phyloP scores from a whole-genome alignment of 1,140 invertebrate species.

The Anoplolepis gracilipes region DNA sequence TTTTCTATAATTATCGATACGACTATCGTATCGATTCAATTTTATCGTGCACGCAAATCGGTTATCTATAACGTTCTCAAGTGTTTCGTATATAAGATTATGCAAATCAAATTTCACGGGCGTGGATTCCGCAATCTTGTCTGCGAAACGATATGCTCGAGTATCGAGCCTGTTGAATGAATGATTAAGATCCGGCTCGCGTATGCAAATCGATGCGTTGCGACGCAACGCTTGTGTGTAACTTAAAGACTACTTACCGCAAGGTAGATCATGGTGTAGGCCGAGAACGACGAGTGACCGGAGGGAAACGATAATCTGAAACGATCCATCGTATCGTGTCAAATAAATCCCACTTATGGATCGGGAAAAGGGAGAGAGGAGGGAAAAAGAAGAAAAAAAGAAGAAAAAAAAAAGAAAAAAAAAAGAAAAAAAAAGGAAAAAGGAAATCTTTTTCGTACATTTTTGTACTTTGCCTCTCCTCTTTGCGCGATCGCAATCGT shows the following conservation, averaged over 20 bases:
- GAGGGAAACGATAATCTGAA: slow-evolving; percentile 92
- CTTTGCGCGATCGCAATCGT: not conserved
- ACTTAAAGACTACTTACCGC: slow-evolving; percentile 88
- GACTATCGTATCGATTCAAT: not conserved
- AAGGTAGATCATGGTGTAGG: slow-evolving; percentile 93
- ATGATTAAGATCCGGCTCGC: not conserved
- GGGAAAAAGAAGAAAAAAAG: not conserved
- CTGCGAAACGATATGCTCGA: not conserved
- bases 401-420: not conserved
- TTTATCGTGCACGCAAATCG: not conserved
- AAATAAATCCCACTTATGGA: slow-evolving; percentile 78
- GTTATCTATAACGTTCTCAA: not conserved
- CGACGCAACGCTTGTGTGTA: slow-evolving; percentile 18
- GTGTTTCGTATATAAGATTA: slow-evolving; percentile 27
- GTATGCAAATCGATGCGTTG: slow-evolving; percentile 33
- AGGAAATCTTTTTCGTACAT: no score
- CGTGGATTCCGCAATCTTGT: not conserved
- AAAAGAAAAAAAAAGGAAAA: not conserved
- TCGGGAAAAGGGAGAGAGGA: not conserved
- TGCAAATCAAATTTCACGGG: slow-evolving; percentile 14
- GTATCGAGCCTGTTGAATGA: slow-evolving; percentile 6
- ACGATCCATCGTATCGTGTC: slow-evolving; percentile 80
- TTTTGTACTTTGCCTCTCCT: not conserved
- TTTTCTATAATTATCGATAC: not conserved
- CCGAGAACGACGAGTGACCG: slow-evolving; percentile 93